Percentiles rank a stretch among this genome's conserved stretches.
Evolutionary conservation across 64 coral and sea anemone species (phyloP).

Genomic region (Hydrozoanthus tunicans): DNA sequence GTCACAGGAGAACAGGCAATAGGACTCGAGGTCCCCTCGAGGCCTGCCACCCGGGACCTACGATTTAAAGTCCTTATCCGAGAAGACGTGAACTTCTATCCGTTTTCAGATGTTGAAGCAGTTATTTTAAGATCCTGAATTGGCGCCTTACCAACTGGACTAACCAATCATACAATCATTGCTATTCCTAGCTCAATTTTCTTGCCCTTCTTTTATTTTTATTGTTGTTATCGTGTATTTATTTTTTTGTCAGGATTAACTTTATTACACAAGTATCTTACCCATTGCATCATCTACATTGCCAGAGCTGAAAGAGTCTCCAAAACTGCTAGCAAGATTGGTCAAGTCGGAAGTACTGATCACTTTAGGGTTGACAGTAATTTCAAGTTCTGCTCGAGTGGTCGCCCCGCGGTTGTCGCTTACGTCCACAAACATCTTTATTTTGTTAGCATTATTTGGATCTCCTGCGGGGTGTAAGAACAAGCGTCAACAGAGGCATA

Average conservation of each 20-base stretch:
- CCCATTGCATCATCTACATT: not conserved
- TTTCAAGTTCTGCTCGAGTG: not conserved
- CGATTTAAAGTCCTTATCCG: too few relatives aligned
- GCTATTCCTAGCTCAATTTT: too few relatives aligned
- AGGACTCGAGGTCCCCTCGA: too few relatives aligned
- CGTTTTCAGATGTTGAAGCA: too few relatives aligned
- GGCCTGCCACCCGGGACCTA: too few relatives aligned
- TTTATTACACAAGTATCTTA: not conserved
- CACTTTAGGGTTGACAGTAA: slow-evolving; percentile 1
- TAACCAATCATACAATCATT: too few relatives aligned
- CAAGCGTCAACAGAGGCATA: too few relatives aligned
- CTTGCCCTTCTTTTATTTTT: not conserved
- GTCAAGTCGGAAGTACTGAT: slow-evolving; percentile 1
- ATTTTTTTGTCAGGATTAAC: too few relatives aligned
- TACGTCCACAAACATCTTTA: slow-evolving; percentile 40
- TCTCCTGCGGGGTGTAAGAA: slow-evolving; percentile 1
- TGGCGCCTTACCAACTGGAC: too few relatives aligned
- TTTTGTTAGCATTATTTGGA: not conserved
- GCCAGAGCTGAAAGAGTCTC: not conserved
- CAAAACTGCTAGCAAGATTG: not conserved
- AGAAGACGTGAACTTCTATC: too few relatives aligned
- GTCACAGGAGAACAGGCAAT: too few relatives aligned
- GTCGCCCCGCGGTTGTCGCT: not conserved
- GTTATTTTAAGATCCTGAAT: too few relatives aligned
- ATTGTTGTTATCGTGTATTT: not conserved